phyloP scores from a whole-genome alignment of 1,140 invertebrate species.

The Platyscapa corneri region DNA sequence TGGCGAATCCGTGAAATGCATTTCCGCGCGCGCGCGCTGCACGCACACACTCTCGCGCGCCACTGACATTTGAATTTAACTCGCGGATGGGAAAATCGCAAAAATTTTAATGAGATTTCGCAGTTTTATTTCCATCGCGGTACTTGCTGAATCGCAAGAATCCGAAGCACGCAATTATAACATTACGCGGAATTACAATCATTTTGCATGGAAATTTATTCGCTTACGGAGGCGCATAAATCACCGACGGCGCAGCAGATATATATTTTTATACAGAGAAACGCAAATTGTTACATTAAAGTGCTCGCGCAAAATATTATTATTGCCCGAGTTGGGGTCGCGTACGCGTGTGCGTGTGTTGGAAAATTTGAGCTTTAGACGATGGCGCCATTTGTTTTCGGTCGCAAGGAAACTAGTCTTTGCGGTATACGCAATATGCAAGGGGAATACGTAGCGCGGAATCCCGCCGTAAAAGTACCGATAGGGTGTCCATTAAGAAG shows the following conservation, averaged over 20 bases:
- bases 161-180: neutral
- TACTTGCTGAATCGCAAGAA: neutral
- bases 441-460: too few relatives aligned
- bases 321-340: too few relatives aligned
- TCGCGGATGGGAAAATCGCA: neutral
- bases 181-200: neutral
- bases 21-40: neutral
- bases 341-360: too few relatives aligned
- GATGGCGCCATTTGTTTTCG: too few relatives aligned
- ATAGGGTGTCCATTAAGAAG: neutral
- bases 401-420: too few relatives aligned
- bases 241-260: neutral
- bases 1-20: neutral
- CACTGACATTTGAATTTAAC: neutral
- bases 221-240: neutral
- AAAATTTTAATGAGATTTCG: neutral
- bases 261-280: neutral
- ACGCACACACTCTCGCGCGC: too few relatives aligned
- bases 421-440: too few relatives aligned
- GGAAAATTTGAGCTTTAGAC: too few relatives aligned
- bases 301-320: too few relatives aligned
- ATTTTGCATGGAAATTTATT: conserved; percentile 6
- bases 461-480: conserved; percentile 14
- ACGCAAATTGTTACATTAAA: neutral
- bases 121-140: neutral